phyloP scores from a whole-genome alignment of 2,888 invertebrate genomes.

The Pandemis cinnamomeana region DNA sequence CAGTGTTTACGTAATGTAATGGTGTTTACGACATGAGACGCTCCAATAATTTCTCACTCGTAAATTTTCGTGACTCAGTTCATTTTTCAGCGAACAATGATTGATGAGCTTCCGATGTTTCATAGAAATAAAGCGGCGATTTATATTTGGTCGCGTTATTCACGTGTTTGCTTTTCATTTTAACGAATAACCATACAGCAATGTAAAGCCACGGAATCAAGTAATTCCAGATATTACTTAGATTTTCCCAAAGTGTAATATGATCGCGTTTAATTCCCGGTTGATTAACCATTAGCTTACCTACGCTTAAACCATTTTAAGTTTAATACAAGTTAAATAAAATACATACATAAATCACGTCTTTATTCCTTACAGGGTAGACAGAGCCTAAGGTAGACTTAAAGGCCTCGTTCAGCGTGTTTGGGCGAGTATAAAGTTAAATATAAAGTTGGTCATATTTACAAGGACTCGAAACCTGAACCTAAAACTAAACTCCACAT shows the following conservation, averaged over 20 bases:
- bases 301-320: no score
- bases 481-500: no score
- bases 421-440: no score
- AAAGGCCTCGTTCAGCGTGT: no score
- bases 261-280: neutral
- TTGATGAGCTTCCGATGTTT: constrained; percentile 33
- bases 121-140: constrained; percentile 29
- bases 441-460: no score
- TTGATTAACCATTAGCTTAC: no score
- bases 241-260: neutral
- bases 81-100: constrained; percentile 39
- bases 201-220: neutral
- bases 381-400: no score
- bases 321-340: no score
- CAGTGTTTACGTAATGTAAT: constrained; percentile 31
- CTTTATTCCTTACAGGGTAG: no score
- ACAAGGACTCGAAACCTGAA: no score
- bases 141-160: constrained; percentile 22
- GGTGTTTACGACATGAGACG: constrained; percentile 22
- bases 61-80: constrained; percentile 37
- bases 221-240: neutral
- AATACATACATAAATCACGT: no score
- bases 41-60: constrained; percentile 33
- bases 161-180: constrained; percentile 3
- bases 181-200: neutral